Conservation (phyloP, 1,140 invertebrate species). For the Grapholita molesta region DNA sequence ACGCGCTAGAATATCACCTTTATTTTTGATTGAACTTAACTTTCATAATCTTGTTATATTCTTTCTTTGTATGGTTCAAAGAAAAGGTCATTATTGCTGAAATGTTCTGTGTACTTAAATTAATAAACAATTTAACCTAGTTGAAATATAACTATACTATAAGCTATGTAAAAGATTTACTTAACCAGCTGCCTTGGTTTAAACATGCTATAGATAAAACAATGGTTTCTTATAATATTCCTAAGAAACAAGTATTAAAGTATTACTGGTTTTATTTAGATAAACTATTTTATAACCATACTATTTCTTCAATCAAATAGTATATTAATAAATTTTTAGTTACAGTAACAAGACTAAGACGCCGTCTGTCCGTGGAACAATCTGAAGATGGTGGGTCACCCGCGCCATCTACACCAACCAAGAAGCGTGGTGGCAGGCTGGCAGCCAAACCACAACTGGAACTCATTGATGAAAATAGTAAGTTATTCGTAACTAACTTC, state of each 20-base stretch:
- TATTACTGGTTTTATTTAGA: not conserved
- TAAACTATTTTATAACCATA: not conserved
- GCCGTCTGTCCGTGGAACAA: constrained; percentile 53
- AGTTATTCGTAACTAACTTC: no score
- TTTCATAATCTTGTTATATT: no score
- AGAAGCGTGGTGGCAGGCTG: constrained; percentile 50
- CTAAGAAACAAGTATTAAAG: no score
- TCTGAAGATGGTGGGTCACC: constrained; percentile 54
- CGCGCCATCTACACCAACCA: constrained; percentile 59
- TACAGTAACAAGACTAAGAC: constrained; percentile 52
- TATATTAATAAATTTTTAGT: constrained; percentile 24
- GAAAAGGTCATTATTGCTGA: not conserved
- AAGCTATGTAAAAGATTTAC: not conserved
- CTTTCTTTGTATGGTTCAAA: not conserved
- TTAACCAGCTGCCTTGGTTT: not conserved
- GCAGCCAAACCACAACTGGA: constrained; percentile 58
- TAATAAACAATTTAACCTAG: not conserved
- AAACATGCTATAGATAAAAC: not conserved
- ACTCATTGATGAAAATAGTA: constrained; percentile 66
- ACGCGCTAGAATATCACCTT: not conserved
- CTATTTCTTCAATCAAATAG: constrained; percentile 20
- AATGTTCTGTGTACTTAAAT: not conserved
- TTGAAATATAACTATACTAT: not conserved
- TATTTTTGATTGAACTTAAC: no score
- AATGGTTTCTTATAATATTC: not conserved